Base-by-base conservation (phyloP, 64 coral and sea anemone species). In the Dendronephthya gigantea region DNA sequence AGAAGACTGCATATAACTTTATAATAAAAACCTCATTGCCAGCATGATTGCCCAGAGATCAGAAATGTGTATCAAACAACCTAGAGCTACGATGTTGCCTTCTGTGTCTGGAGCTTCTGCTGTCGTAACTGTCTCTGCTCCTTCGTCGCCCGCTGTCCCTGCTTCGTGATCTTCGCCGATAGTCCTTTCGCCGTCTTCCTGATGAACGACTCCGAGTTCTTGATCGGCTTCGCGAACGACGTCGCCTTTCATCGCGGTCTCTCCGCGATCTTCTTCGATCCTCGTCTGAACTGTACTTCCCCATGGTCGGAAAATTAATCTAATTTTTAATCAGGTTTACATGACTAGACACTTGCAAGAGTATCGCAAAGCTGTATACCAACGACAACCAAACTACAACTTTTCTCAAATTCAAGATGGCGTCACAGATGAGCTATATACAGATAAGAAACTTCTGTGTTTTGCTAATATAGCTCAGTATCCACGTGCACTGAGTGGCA, bases 11-110 rank as follows among this genome's bases (percentile, higher is more conserved):
- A 34, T 36, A 19, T 17, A 79, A n/a, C 3, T 5, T 79, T 15
- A 2, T 79, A 34, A 79, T 79, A 79, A 79, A 79, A 79, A 79
- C 72, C 72, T 79, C 72, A 79, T 79, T 36, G 25, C 36, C 13
- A 36, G 32, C 27, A 79, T 29, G 32, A 14, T 34, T 14, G 34
- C 5, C 15, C 30, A 19, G 32, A 39, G 19, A 79, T 34, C 36
- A 79, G 72, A 39, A 79, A 79, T 39, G 36, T 35, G 72, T 36
- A 79, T 36, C 14, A 36, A 79, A 79, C 72, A 29, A 79, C 72
- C 72, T 79, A 29, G 72, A 36, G 36, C 55, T 62, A 22, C 55
- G 55, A 62, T 62, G 55, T 62, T 27, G 55, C 25, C 55, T 27
- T 62, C 55, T 62, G 25, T 62, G 25, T 62, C 25, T 62, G 19